Conservation (phyloP, 2,113 vertebrate species). For the Oryzias melastigma region DNA sequence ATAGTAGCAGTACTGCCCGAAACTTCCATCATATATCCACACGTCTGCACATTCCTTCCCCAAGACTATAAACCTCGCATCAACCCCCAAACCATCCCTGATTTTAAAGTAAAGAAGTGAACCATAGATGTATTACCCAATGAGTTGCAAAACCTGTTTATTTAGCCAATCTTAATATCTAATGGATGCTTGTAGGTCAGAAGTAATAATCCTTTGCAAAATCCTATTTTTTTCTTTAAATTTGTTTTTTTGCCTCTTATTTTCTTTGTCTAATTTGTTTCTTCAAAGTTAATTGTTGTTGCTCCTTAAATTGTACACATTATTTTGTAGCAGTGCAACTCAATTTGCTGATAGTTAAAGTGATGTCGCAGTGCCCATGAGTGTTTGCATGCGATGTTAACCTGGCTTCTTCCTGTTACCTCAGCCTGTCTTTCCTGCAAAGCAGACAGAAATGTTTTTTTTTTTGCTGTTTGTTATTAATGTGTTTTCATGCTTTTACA, state of each 20-base stretch:
- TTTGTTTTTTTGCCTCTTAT: not conserved
- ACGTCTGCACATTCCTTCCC: too few relatives aligned
- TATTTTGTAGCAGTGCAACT: not conserved
- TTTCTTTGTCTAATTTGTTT: not conserved
- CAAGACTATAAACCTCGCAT: too few relatives aligned
- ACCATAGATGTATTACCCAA: too few relatives aligned
- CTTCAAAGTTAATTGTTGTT: not conserved
- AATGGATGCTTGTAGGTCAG: too few relatives aligned
- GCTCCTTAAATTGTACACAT: not conserved
- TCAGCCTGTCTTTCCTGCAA: slow-evolving; percentile 36
- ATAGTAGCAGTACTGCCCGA: too few relatives aligned
- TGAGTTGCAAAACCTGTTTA: too few relatives aligned
- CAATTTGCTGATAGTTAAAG: too few relatives aligned
- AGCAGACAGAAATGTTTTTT: slow-evolving; percentile 25
- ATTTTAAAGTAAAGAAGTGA: too few relatives aligned
- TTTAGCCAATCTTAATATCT: too few relatives aligned
- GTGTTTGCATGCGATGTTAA: slow-evolving; percentile 17
- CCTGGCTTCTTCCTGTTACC: slow-evolving; percentile 54
- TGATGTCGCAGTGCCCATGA: slow-evolving; percentile 30
- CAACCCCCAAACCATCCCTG: too few relatives aligned
- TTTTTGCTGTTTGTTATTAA: slow-evolving; percentile 2
- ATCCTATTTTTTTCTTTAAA: not conserved
- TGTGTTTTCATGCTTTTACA: not conserved
- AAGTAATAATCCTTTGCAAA: not conserved
- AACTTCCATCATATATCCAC: too few relatives aligned